Conservation (phyloP, 1,140 invertebrate genomes). For the Rhopalosiphum padi region DNA sequence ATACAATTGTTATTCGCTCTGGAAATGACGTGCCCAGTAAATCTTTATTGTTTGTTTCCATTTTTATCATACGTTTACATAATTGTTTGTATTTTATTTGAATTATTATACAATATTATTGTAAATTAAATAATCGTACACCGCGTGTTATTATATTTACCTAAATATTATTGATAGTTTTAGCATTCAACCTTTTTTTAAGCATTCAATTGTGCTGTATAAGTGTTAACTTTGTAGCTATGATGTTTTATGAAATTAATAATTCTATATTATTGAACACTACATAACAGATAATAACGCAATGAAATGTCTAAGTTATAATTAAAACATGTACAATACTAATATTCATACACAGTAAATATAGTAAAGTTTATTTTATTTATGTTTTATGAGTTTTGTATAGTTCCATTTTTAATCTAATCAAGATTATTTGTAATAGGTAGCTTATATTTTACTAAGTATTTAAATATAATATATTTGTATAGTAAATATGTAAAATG, state of each 20-base stretch:
- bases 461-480: not conserved
- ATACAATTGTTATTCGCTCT: not conserved
- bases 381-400: not conserved
- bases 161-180: not conserved
- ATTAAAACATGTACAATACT: not conserved
- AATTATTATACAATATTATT: not conserved
- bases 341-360: no score
- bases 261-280: not conserved
- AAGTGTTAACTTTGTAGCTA: not conserved
- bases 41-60: not conserved
- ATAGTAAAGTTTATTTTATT: not conserved
- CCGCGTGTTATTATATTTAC: not conserved
- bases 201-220: not conserved
- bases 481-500: not conserved
- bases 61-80: not conserved
- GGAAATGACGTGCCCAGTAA: not conserved
- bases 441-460: not conserved
- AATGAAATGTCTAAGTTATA: not conserved
- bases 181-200: not conserved
- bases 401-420: not conserved
- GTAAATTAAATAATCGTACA: not conserved
- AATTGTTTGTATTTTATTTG: not conserved
- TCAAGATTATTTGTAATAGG: not conserved
- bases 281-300: not conserved
- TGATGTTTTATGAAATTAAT: not conserved